These are phyloP conservation scores for Caenorhabditis angaria DNA, from an alignment of 2,888 invertebrate genomes.

Conservation along the genomic window DNA sequence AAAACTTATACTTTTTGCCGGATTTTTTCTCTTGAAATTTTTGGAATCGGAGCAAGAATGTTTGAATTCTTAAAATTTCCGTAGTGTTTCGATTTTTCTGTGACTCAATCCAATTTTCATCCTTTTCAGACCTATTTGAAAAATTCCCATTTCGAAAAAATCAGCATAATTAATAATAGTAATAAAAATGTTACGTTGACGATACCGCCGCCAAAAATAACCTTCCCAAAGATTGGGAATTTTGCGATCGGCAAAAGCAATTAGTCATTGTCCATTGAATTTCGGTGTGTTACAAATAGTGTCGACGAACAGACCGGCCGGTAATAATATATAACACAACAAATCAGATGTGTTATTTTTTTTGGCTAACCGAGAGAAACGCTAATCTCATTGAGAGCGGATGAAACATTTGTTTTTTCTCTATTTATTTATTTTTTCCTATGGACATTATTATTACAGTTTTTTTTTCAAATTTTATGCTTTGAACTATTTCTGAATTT, in stretches of 20 bases:
- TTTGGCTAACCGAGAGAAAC: background rate
- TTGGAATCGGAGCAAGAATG: no score
- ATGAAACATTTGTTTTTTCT: background rate
- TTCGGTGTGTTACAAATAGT: background rate
- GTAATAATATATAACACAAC: no score
- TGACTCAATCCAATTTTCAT: no score
- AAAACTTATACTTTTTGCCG: background rate
- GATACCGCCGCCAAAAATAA: background rate
- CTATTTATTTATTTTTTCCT: background rate
- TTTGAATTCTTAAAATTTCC: no score
- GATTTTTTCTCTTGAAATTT: no score
- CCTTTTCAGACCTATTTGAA: no score
- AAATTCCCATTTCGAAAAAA: no score
- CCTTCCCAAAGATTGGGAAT: background rate
- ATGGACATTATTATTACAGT: background rate
- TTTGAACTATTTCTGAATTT: background rate
- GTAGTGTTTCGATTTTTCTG: no score
- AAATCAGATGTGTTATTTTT: background rate
- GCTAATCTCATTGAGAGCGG: background rate
- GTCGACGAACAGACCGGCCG: background rate
- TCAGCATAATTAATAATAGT: no score
- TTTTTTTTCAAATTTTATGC: background rate
- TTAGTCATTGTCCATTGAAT: slow-evolving; percentile 2
- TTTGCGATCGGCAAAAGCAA: background rate
- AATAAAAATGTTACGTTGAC: no score